Evolutionary conservation across 1,140 invertebrate genomes (phyloP).

Genomic region (Cryptotermes secundus): DNA sequence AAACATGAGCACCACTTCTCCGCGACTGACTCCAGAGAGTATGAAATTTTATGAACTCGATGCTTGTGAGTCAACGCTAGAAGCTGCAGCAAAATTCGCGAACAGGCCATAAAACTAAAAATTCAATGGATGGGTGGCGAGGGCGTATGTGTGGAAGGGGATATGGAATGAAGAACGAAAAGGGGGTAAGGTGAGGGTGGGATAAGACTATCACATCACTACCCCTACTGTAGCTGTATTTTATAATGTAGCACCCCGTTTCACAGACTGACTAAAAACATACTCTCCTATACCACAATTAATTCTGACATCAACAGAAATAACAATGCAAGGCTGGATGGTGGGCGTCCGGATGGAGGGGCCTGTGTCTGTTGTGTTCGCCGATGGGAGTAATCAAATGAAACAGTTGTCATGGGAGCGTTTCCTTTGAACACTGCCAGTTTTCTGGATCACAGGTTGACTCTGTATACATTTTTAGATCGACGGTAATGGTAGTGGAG

Average conservation of each 20-base stretch:
- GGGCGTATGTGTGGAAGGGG: neutral
- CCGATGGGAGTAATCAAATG: no score
- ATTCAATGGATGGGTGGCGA: neutral
- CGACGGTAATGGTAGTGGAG: no score
- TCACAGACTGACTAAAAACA: neutral
- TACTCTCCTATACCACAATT: no score
- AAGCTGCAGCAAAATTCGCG: constrained; percentile 2
- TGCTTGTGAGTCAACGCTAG: neutral
- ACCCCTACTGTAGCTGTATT: neutral
- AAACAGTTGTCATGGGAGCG: no score
- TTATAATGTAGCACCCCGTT: neutral
- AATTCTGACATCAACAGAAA: no score
- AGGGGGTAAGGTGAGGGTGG: neutral
- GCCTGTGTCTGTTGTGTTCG: no score
- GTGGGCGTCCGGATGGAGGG: no score
- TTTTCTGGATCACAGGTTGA: no score
- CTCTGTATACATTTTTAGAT: no score
- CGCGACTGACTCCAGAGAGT: constrained; percentile 8
- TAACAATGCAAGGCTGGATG: no score
- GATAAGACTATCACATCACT: neutral
- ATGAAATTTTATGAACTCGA: constrained; percentile 12
- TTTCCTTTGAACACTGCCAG: no score
- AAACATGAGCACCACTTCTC: neutral
- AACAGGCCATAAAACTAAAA: constrained; percentile 20
- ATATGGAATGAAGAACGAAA: no score